Percentiles rank a stretch among this genome's conserved stretches.
Conservation (phyloP, 2,113 vertebrate genomes). For the Odocoileus hemionus region DNA sequence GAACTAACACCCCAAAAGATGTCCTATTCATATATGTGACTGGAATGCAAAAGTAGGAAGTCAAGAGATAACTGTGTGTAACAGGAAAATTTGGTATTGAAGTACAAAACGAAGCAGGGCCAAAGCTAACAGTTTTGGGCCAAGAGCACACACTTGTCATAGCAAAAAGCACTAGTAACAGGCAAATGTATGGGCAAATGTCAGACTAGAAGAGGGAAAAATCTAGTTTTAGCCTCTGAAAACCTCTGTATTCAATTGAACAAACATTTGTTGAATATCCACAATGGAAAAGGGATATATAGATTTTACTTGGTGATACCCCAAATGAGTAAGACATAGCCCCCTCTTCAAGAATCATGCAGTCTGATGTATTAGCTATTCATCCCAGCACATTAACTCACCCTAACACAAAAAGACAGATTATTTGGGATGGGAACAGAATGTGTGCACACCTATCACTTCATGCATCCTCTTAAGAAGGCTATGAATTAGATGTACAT, state of each 20-base stretch:
- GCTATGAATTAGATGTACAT: too few relatives aligned
- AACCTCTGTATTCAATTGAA: neutral
- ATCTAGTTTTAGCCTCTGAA: neutral
- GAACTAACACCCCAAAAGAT: too few relatives aligned
- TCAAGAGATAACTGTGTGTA: too few relatives aligned
- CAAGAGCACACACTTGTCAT: too few relatives aligned
- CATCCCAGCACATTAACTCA: too few relatives aligned
- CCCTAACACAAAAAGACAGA: neutral
- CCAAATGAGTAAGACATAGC: neutral
- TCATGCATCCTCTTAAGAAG: neutral
- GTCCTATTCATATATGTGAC: too few relatives aligned
- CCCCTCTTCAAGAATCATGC: neutral
- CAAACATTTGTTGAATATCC: neutral
- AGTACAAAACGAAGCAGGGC: too few relatives aligned
- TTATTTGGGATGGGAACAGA: neutral
- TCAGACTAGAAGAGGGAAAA: neutral
- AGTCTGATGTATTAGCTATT: neutral
- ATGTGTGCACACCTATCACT: neutral
- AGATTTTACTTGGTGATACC: neutral
- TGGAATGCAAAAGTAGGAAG: too few relatives aligned
- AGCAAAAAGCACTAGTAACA: neutral
- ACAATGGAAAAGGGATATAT: neutral
- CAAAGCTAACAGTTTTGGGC: too few relatives aligned
- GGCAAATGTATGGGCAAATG: neutral
- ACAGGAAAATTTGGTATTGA: too few relatives aligned